A percentile compares a stretch with the other conserved stretches of the same genome.
Conservation (phyloP, 1,140 invertebrate genomes). For the Bilobella aurantiaca region DNA sequence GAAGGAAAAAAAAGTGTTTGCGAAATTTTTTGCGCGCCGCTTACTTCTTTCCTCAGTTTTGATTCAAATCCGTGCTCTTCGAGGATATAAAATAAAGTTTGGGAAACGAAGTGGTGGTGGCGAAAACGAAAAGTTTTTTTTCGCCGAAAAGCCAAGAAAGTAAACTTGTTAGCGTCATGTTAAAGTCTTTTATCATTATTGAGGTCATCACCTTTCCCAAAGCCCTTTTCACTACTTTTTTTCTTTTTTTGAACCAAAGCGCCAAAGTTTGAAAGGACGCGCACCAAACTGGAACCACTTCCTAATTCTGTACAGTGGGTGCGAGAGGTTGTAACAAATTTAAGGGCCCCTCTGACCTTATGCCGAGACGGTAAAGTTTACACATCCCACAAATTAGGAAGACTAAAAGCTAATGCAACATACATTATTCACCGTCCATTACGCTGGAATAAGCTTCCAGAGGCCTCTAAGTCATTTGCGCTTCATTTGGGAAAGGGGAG, state of each 20-base stretch:
- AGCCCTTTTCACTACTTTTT: not conserved
- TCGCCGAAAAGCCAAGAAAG: too few species aligned
- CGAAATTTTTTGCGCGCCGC: too few species aligned
- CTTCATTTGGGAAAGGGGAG: too few species aligned
- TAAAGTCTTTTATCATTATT: not conserved
- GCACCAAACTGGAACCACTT: too few species aligned
- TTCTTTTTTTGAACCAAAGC: not conserved
- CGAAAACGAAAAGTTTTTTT: too few species aligned
- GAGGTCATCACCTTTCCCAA: not conserved
- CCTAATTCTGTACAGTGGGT: too few species aligned
- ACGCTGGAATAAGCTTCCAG: not conserved
- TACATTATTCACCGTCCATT: not conserved
- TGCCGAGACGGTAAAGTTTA: not conserved
- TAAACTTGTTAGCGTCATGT: conserved; percentile 1
- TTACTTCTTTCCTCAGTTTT: too few species aligned
- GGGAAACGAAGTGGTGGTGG: too few species aligned
- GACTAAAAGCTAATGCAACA: not conserved
- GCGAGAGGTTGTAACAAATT: not conserved
- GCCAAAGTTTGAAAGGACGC: not conserved
- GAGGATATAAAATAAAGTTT: too few species aligned
- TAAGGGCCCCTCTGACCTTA: not conserved
- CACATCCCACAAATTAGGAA: not conserved
- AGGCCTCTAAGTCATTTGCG: too few species aligned
- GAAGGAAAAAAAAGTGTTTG: too few species aligned
- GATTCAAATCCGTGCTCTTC: too few species aligned